Percentiles rank a stretch among this genome's conserved stretches.
Conservation (phyloP, 2,113 vertebrate genomes). For the Procavia capensis region DNA sequence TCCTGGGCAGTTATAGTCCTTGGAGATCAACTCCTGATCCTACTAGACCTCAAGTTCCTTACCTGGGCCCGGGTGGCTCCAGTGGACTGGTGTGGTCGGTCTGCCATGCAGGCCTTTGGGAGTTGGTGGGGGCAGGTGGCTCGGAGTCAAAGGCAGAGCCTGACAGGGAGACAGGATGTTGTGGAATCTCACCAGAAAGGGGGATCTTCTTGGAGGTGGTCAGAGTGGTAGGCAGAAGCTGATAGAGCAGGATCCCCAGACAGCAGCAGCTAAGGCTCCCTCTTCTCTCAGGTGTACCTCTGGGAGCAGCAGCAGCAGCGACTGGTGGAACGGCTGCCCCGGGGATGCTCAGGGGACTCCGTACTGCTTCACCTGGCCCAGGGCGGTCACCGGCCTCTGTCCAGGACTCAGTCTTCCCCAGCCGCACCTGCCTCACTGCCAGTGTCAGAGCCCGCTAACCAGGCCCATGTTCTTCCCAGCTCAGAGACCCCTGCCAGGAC, state of each 20-base stretch:
- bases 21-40: background rate
- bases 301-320: constrained; percentile 93
- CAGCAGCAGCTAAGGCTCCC: background rate
- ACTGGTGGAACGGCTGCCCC: constrained; percentile 82
- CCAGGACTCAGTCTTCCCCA: constrained; percentile 93
- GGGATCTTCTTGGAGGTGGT: background rate
- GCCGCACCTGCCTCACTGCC: constrained; percentile 91
- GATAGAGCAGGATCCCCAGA: background rate
- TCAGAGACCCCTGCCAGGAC: constrained; percentile 86
- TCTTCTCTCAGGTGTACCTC: constrained; percentile 87
- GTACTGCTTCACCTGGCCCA: constrained; percentile 85
- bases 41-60: background rate
- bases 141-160: background rate
- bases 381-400: constrained; percentile 89
- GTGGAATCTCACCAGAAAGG: background rate
- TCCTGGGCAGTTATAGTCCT: background rate
- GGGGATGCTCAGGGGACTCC: constrained; percentile 83
- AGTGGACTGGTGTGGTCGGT: background rate
- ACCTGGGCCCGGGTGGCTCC: background rate
- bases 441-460: constrained; percentile 83
- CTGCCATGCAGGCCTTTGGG: background rate
- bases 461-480: constrained; percentile 82
- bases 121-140: background rate
- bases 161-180: background rate
- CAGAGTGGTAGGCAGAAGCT: background rate